Percentiles rank a stretch among this genome's conserved stretches.
Conservation (phyloP, 2,888 invertebrate genomes). For the Mythimna ferrago region DNA sequence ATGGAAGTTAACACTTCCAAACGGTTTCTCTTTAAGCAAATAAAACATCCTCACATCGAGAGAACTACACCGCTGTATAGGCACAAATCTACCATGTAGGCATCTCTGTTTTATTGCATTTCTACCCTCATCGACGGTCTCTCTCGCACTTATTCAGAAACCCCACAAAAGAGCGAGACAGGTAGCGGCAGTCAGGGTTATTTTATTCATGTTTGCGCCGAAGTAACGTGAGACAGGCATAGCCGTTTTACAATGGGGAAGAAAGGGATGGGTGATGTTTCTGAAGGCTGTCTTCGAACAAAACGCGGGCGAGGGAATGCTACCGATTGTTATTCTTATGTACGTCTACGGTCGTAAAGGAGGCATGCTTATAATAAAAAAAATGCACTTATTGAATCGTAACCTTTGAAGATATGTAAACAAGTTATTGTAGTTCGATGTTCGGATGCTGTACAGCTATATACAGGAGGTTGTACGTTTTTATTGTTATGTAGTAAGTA, state of each 20-base stretch:
- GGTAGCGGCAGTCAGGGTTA: constrained; percentile 78
- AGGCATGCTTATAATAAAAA: constrained; percentile 71
- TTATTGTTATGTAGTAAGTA: constrained; percentile 24
- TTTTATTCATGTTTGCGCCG: constrained; percentile 85
- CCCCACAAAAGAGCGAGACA: constrained; percentile 74
- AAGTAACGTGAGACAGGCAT: constrained; percentile 75
- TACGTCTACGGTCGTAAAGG: constrained; percentile 64
- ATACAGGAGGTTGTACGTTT: constrained; percentile 18
- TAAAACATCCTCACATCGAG: constrained; percentile 75
- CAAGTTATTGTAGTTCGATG: constrained; percentile 52
- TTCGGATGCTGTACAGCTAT: constrained; percentile 11
- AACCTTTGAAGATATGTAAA: constrained; percentile 75
- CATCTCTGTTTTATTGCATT: constrained; percentile 84
- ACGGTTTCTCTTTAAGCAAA: constrained; percentile 76
- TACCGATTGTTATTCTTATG: constrained; percentile 83
- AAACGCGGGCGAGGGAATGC: constrained; percentile 82
- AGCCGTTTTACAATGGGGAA: constrained; percentile 72
- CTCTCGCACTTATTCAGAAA: constrained; percentile 69
- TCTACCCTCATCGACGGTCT: constrained; percentile 73
- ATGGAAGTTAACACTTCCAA: constrained; percentile 81
- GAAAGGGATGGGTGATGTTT: constrained; percentile 75
- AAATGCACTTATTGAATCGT: constrained; percentile 80
- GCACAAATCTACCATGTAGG: constrained; percentile 82
- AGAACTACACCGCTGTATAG: constrained; percentile 76
- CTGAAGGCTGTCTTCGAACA: constrained; percentile 80